A percentile compares a stretch with the other conserved stretches of the same genome.
These are phyloP conservation scores for Rhinichthys klamathensis DNA, from an alignment of 2,113 vertebrate species.

Conservation along the genomic window DNA sequence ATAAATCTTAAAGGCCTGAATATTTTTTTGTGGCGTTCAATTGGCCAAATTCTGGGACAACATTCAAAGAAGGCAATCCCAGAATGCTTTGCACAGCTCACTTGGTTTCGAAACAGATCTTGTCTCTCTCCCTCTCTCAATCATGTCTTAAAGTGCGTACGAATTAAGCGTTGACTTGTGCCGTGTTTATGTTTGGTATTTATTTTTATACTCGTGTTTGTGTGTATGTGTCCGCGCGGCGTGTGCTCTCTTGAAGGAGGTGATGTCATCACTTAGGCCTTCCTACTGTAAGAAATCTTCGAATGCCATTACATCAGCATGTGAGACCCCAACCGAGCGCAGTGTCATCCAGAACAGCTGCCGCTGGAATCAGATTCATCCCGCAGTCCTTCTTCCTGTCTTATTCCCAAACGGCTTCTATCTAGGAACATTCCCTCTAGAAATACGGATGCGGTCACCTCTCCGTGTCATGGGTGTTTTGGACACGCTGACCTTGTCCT, in stretches of 20 bases:
- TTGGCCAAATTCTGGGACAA: background rate
- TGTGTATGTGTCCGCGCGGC: background rate
- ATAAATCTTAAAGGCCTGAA: background rate
- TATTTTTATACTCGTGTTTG: constrained; percentile 34
- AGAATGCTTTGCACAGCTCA: background rate
- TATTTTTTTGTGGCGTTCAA: background rate
- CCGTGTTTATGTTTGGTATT: constrained; percentile 49
- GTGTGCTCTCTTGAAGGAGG: constrained; percentile 31
- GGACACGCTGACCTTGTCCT: constrained; percentile 9
- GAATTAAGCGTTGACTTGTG: constrained; percentile 3
- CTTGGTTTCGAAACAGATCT: background rate
- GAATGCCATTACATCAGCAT: constrained; percentile 51
- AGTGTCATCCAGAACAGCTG: constrained; percentile 53
- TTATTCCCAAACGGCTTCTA: constrained; percentile 26
- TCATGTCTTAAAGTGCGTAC: background rate
- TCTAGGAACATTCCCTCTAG: constrained; percentile 35
- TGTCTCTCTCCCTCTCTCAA: background rate
- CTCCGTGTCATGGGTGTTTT: background rate
- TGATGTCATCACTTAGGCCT: constrained; percentile 52
- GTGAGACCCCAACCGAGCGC: constrained; percentile 13
- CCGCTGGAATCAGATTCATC: constrained; percentile 47
- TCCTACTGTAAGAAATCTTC: constrained; percentile 47
- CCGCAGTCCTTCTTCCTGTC: constrained; percentile 7
- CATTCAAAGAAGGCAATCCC: background rate
- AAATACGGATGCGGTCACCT: constrained; percentile 33